These are phyloP conservation scores for Castor canadensis DNA, from an alignment of 2,113 vertebrate species.

Conservation along the genomic window DNA sequence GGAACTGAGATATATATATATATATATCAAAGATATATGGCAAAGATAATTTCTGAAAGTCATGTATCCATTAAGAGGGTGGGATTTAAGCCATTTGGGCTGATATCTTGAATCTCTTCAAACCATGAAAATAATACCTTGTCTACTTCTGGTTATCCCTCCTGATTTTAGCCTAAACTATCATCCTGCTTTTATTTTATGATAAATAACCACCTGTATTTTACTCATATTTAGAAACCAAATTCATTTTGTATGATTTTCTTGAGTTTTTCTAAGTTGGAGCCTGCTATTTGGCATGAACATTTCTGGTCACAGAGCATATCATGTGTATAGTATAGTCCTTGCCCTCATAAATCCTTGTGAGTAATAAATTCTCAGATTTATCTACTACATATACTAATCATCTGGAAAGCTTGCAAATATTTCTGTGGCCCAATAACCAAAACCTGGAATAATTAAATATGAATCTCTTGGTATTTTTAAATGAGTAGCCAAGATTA, in stretches of 20 bases:
- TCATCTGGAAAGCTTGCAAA: neutral
- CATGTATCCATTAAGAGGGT: neutral
- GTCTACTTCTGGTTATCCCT: neutral
- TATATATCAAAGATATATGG: too few relatives aligned
- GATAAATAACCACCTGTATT: neutral
- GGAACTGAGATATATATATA: neutral
- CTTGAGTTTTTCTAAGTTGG: neutral
- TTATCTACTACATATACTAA: neutral
- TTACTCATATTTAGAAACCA: neutral
- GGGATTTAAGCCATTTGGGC: neutral
- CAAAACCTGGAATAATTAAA: neutral
- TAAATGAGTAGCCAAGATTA: neutral
- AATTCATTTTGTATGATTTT: neutral
- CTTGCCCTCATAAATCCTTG: neutral
- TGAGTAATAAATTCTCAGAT: neutral
- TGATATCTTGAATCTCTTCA: neutral
- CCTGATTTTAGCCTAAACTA: neutral
- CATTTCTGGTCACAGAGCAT: neutral
- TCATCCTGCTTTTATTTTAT: neutral
- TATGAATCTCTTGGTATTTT: neutral
- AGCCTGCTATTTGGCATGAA: neutral
- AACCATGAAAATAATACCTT: neutral
- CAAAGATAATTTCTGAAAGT: neutral
- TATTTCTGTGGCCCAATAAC: neutral
- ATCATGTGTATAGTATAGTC: accelerated